Evolutionary conservation across 2,113 vertebrate genomes (phyloP).

Genomic region (Psittacula cyanocephala): DNA sequence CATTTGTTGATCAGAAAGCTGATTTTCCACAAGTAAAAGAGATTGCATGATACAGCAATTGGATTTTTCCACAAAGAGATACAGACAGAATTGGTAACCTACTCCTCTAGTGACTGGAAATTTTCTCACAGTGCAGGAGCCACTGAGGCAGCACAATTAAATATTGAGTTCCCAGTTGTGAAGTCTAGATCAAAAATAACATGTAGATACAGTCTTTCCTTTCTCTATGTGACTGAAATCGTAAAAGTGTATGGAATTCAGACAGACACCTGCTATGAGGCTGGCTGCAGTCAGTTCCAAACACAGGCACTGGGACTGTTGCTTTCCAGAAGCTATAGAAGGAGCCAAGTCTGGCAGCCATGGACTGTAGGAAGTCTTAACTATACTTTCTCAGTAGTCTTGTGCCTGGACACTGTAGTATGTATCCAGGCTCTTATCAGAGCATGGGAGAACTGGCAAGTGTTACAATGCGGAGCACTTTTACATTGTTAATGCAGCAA

Average conservation of each 20-base stretch:
- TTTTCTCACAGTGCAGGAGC: neutral
- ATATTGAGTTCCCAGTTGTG: neutral
- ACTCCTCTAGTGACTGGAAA: neutral
- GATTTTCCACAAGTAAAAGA: neutral
- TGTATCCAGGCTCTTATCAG: neutral
- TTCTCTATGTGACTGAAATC: neutral
- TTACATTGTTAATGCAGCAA: neutral
- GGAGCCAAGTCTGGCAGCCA: neutral
- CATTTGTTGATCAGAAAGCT: neutral
- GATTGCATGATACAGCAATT: neutral
- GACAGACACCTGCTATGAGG: neutral
- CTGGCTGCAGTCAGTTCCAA: neutral
- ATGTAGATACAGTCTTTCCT: neutral
- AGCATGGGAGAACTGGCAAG: neutral
- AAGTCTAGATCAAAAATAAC: neutral
- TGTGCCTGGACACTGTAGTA: neutral
- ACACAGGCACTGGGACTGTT: neutral
- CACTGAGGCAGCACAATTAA: neutral
- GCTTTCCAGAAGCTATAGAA: neutral
- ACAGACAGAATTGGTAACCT: neutral
- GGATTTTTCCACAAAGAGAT: neutral
- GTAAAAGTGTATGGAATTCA: neutral
- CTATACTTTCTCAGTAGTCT: neutral
- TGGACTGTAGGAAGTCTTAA: neutral
- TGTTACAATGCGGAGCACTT: neutral